Percentiles rank a stretch among this genome's conserved stretches.
Conservation (phyloP, 2,113 vertebrate genomes). For the Indri indri region DNA sequence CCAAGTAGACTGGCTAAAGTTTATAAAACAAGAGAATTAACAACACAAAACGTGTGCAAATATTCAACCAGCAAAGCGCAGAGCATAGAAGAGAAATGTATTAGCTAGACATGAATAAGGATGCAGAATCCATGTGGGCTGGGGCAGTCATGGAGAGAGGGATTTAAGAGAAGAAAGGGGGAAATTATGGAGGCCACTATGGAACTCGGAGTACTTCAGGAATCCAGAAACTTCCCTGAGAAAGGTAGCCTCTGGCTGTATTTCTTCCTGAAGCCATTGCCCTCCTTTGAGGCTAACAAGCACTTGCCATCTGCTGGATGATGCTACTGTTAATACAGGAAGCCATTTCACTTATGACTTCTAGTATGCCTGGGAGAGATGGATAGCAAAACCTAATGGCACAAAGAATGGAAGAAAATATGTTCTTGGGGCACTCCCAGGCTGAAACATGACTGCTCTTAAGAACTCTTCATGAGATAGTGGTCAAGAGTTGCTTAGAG, state of each 20-base stretch:
- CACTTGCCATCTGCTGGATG: background rate
- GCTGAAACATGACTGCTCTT: background rate
- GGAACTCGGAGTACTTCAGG: background rate
- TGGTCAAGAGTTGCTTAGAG: background rate
- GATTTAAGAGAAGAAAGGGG: background rate
- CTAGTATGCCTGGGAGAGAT: background rate
- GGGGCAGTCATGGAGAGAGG: background rate
- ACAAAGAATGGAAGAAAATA: background rate
- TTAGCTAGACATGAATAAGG: background rate
- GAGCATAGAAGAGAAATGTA: background rate
- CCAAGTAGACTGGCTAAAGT: background rate
- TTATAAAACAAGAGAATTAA: background rate
- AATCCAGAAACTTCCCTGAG: background rate
- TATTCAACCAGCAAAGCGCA: background rate
- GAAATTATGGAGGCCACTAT: background rate
- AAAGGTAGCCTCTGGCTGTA: background rate
- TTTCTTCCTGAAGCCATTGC: background rate
- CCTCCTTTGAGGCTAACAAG: background rate
- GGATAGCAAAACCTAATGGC: conserved; percentile 1
- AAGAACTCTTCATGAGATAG: background rate
- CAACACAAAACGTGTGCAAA: background rate
- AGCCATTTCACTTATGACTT: background rate
- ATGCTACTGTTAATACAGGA: background rate
- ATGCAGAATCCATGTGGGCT: background rate
- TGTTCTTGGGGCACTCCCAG: background rate